These are phyloP conservation scores for Strigamia transsilvanica DNA, from an alignment of 2,888 invertebrate genomes.

Conservation along the genomic window DNA sequence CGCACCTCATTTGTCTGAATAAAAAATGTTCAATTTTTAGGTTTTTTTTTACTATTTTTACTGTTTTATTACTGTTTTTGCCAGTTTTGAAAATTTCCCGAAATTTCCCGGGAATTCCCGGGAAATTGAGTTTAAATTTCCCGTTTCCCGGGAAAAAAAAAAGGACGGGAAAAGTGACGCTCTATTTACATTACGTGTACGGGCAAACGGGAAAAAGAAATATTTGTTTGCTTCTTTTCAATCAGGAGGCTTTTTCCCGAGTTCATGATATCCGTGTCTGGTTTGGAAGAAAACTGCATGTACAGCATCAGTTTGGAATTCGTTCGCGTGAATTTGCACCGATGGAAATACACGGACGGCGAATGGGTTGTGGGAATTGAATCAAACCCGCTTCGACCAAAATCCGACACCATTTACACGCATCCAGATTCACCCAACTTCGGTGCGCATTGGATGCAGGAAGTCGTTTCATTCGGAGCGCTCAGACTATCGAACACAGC, in stretches of 20 bases:
- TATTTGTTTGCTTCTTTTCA: no score
- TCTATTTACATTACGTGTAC: no score
- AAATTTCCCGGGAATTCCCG: no score
- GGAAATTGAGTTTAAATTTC: no score
- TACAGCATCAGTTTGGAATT: constrained; percentile 93
- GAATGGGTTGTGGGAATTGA: constrained; percentile 96
- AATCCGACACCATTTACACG: constrained; percentile 89
- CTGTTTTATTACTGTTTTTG: no score
- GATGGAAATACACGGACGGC: constrained; percentile 97
- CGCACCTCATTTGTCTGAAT: no score
- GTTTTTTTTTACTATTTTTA: no score
- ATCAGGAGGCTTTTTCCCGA: constrained; percentile 97
- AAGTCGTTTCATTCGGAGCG: constrained; percentile 90
- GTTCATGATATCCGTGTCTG: constrained; percentile 89
- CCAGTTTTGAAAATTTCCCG: no score
- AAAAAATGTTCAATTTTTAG: no score
- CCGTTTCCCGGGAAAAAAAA: no score
- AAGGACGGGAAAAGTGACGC: no score
- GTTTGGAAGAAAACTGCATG: constrained; percentile 93
- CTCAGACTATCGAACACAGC: constrained; percentile 90
- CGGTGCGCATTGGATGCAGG: constrained; percentile 95
- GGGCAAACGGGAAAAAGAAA: no score
- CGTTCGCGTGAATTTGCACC: constrained; percentile 88
- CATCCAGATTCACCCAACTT: constrained; percentile 95
- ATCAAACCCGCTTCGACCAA: constrained; percentile 94